Evolutionary conservation across 2,888 invertebrate species (phyloP), one percentile per base, ranked within the genome.

Genomic region (Seladonia tumulorum): DNA sequence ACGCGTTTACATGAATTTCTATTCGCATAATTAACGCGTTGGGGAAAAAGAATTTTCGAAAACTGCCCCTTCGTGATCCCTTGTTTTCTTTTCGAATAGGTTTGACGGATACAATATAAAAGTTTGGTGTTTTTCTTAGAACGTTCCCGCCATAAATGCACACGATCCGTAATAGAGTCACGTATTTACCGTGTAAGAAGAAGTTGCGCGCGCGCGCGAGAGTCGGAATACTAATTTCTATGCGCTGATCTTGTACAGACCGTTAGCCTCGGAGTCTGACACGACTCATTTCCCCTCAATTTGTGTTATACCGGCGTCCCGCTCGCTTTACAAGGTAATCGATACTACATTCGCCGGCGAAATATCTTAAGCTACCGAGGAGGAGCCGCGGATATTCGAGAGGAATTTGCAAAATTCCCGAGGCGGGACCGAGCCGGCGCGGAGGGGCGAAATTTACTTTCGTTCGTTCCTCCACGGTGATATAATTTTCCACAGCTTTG

Each of bases 401-500:
- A 66, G 63, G 16, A 73, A 35, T 49, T 75, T 60, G 35, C 42
- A 66, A 74, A 25, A 49, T 35, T 29, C 45, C 25, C 35, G 22
- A 29, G 12, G 49, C 47, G 16, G 57, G 25, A 49, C 42, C 29
- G 18, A 45, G 49, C 2, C 3, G 3, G 35, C 66, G 39, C 29
- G 63, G 63, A 12, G 63, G 53, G 10, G 53, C 60, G 35, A 45
- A 66, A 47, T 76, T 47, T 68, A 39, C 75, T 45, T 76, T 47
- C 60, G 57, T n/a, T 70, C 42, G n/a, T 79, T 79, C 47, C 66
- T 49, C 29, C 57, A 47, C 42, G 78, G 53, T 72, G 78, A 85
- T 68, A 86, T 83, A 84, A 88, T 80, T 87, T 86, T 83, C 76
- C 68, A 63, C 68, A 70, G 79, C 79, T 86, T 85, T 75, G 70